Evolutionary conservation across 2,113 vertebrate species (phyloP), one percentile per base, ranked within the genome.

Genomic region (Bambusicola thoracicus): DNA sequence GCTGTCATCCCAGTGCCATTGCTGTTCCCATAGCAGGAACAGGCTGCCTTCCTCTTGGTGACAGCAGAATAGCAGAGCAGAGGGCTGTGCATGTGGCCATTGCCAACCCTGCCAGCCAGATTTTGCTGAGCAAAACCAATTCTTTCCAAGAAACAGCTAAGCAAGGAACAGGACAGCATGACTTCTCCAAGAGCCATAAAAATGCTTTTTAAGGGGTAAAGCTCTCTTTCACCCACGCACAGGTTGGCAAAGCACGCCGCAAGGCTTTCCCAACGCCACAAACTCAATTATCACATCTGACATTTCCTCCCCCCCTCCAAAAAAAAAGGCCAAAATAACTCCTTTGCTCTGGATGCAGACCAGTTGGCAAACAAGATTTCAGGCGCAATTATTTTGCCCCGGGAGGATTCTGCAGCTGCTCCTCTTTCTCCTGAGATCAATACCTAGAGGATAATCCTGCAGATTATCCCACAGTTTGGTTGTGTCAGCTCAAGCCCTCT

Each of bases 381-480:
- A 75, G 59, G 89, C 89, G 30, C 62, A 77, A 78, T 96, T 85
- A 91, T 94, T 94, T 72, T 87, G 67, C 89, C 91, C 75, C 76
- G 70, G 90, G 83, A 96, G 95, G 81, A 91, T 89, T 85, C 95
- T 87, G 92, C 91, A 95, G 89, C 96, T 96, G 91, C 84, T 93
- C 70, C 86, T 93, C 93, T 93, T 90, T 93, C 86, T 38, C 89
- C 81, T 17, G 81, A 80, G 90, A 87, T 93, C 92, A 92, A 91
- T 95, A 94, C 87, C 93, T 73, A 65, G 51, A 94, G 95, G 87
- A 85, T 94, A 95, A 95, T 95, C 95, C 93, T 80, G 44, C 90
- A 94, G 93, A 89, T 95, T 87, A 91, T 76, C 93, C 87, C 32
- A 3, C 89, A 87, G 92, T 87, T 91, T 66, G 87, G 53, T 75